Base-by-base conservation (phyloP, 2,797 vertebrate genomes). In the Cryptoblepharus egeriae region DNA sequence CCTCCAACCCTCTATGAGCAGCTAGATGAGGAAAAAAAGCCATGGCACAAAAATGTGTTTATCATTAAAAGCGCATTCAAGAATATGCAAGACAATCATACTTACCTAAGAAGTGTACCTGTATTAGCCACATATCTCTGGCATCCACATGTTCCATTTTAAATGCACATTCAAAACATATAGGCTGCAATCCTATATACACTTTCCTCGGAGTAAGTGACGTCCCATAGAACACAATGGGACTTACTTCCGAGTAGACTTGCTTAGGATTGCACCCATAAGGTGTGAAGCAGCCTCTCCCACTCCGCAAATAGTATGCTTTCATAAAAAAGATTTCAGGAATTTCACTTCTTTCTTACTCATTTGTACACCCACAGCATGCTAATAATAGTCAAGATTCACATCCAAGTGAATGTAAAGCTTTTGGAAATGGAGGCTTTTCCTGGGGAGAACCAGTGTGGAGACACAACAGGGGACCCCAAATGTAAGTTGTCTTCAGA, bases 331-430 rank as follows among this genome's bases (percentile, higher is more conserved):
- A 10, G 30, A 10, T 58, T 39, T 20, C 1, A 16, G 64, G 37
- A 65, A n/a, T 22, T n/a, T 58, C 77, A 28, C 57, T 12, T 58
- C 20, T 70, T 49, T 71, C 55, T 57, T 30, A 42, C 61, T 67
- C 49, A 52, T 57, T 10, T 1, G 8, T 67, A 32, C 32, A 65
- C 79, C 49, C 71, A 55, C 61, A 65, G 18, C 15, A 30, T 67
- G 13, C 61, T 75, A 79, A 81, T 52, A 67, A 74, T 75, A 42
- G 63, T 6, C 37, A 30, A 68, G 72, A 39, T 67, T 26, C n/a
- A 52, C 8, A 45, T 26, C 26, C 20, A 30, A 68, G 63, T 37
- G 63, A 42, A 57, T 26, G 20, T 28, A 26, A 42, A 58, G 63
- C 4, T 32, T 32, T 30, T 30, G 58, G 26, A 65, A 24, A 28